Evolutionary conservation across 1,140 invertebrate genomes (phyloP).

Genomic region (Danaus melanippus): DNA sequence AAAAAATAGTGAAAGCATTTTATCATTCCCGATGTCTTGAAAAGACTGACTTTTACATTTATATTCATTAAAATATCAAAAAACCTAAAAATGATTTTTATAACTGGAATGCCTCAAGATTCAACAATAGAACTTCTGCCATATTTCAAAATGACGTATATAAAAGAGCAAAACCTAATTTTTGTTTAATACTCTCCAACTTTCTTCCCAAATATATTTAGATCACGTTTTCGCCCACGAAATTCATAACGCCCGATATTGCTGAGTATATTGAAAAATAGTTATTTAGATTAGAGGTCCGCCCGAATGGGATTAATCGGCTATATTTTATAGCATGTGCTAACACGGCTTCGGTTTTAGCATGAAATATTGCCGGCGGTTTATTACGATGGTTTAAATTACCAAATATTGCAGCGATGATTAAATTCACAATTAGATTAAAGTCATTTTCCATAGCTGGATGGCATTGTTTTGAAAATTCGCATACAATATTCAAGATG

Average conservation of each 20-base stretch:
- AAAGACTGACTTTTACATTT: too few species aligned
- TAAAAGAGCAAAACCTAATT: too few species aligned
- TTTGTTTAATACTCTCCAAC: too few species aligned
- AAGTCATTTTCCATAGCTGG: neutral
- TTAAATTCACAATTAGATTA: conserved; percentile 9
- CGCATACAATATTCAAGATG: too few species aligned
- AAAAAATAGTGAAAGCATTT: too few species aligned
- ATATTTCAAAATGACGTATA: too few species aligned
- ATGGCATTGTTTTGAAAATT: too few species aligned
- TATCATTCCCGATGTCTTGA: too few species aligned
- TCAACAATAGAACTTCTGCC: too few species aligned
- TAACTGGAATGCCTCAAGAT: too few species aligned
- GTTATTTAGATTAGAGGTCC: conserved; percentile 29
- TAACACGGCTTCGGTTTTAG: conserved; percentile 12
- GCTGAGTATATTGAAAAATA: conserved; percentile 35
- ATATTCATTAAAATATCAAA: too few species aligned
- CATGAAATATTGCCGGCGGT: conserved; percentile 19
- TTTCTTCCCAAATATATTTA: conserved; percentile 20
- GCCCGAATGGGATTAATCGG: conserved; percentile 18
- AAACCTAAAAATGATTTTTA: too few species aligned
- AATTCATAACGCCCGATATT: conserved; percentile 36
- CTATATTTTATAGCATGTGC: conserved; percentile 20
- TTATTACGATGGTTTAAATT: conserved; percentile 19
- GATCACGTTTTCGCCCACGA: conserved; percentile 26
- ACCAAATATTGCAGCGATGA: conserved; percentile 10